Conservation (phyloP, 2,888 invertebrate species). For the Cerastoderma edule region DNA sequence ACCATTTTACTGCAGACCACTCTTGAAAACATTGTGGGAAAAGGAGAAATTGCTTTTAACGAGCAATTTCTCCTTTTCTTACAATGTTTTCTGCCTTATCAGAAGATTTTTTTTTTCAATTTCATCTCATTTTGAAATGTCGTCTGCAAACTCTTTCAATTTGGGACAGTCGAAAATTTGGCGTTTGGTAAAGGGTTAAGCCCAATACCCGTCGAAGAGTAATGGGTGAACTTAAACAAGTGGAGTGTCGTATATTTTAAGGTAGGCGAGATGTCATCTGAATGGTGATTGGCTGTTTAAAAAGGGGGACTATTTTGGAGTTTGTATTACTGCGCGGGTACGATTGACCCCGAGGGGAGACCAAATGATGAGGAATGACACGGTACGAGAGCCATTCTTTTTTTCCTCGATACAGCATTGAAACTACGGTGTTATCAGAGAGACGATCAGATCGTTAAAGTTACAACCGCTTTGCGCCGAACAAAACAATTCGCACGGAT, state of each 20-base stretch:
- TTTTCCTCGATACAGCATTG: slow-evolving; percentile 31
- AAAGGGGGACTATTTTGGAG: slow-evolving; percentile 26
- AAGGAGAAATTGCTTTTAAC: no score
- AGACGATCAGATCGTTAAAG: slow-evolving; percentile 31
- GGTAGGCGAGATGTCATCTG: slow-evolving; percentile 26
- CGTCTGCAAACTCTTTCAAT: no score
- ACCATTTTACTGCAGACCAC: no score
- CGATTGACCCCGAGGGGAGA: slow-evolving; percentile 37
- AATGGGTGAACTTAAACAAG: no score
- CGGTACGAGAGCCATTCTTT: slow-evolving; percentile 41
- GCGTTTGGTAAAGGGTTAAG: no score
- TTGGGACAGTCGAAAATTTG: no score
- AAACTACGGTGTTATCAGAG: slow-evolving; percentile 38
- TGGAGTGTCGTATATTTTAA: slow-evolving; percentile 19
- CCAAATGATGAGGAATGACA: slow-evolving; percentile 38
- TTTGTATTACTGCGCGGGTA: slow-evolving; percentile 40
- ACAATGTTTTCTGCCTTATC: no score
- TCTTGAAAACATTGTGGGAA: no score
- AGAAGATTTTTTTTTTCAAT: no score
- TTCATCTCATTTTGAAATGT: no score
- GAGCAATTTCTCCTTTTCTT: no score
- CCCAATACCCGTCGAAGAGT: no score
- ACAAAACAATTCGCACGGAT: slow-evolving; percentile 40
- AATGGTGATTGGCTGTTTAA: slow-evolving; percentile 47
- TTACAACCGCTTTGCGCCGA: slow-evolving; percentile 33